Base-by-base conservation (phyloP, 2,113 vertebrate species). In the Caracal caracal region DNA sequence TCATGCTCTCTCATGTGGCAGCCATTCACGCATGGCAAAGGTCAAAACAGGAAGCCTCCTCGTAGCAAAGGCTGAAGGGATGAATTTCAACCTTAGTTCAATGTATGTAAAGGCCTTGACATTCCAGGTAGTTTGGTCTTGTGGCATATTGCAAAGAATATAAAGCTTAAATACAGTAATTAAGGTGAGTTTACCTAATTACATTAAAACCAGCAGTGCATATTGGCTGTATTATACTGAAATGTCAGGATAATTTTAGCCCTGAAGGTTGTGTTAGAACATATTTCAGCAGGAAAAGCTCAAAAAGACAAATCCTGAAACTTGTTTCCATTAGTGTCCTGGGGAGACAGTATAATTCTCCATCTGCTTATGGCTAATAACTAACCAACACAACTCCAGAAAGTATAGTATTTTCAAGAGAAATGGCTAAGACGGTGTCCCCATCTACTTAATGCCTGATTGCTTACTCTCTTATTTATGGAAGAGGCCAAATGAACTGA, bases 331-430 rank as follows among this genome's bases (percentile, higher is more conserved):
- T 97, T 98, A 98, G 95, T 95, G 94, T 98, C 98, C 98, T 98
- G 95, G 95, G 95, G 97, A 98, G 98, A 98, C 96, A 98, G 95
- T 96, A 96, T 97, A 98, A 98, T 98, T 98, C 96, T 98, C 98
- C 98, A 98, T 98, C 98, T 99, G 98, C 93, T 98, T 98, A 90
- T 88, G 96, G 95, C 93, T 98, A 98, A 98, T 98, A 98, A 98
- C 95, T 97, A 98, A 97, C 96, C 95, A 98, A 97, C 96, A 97
- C 61, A 96, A 82, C 85, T 98, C 97, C 96, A 97, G 90, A 98
- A 97, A 80, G 92, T 93, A 89, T 97, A 96, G 85, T 92, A 95
- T 97, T 97, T 97, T 98, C 87, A 95, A 90, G 47, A 93, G 87
- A 94, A 95, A 93, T 61, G 85, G 89, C 81, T 94, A 97, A 96